Evolutionary conservation across 2,888 invertebrate species (phyloP), one percentile per base, ranked within the genome.

Genomic region (Epistrophe grossulariae): DNA sequence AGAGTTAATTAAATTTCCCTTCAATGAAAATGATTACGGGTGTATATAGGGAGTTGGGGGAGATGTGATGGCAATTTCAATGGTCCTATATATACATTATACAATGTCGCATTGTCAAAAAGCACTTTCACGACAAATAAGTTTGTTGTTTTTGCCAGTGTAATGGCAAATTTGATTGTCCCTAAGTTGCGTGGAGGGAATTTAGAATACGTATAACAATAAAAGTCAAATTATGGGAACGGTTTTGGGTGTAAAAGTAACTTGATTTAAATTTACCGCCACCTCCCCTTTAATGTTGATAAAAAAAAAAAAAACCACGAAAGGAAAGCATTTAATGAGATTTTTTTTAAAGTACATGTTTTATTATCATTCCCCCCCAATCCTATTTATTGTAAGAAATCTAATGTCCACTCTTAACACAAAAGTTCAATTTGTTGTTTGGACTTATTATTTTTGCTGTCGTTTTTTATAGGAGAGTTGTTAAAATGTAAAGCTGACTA

Each of bases 1-100:
- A 66, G 78, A 70, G 68, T 74, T 79, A 79, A 79, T 84, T 84
- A 84, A 84, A 84, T 70, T 79, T 31, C 5, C 31, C 62, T 57
- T 66, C 57, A 19, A 79, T 55, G 48, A 60, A 72, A 55, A 55
- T n/a, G n/a, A 31, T 31, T 28, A 28, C n/a, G 13, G n/a, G n/a
- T n/a, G n/a, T n/a, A n/a, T n/a, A 4, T 24, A 40, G 10, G 15
- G 35, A 8, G 35, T 17, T 13, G 38, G 38, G 15, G 8, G 31
- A 52, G 40, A 35, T 60, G 55, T 28, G 17, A 64, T n/a, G 43
- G 9, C 40, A 43, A 19, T 62, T 62, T 38, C 19, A 24, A n/a
- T 40, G 40, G 35, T 38, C 40, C 60, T 40, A 57, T 15, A 35
- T 13, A 15, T 31, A 31, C 31, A 9, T 0, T 2, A 7, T 35